Evolutionary conservation across 2,113 vertebrate species (phyloP).

Genomic region (Actenoides hombroni): DNA sequence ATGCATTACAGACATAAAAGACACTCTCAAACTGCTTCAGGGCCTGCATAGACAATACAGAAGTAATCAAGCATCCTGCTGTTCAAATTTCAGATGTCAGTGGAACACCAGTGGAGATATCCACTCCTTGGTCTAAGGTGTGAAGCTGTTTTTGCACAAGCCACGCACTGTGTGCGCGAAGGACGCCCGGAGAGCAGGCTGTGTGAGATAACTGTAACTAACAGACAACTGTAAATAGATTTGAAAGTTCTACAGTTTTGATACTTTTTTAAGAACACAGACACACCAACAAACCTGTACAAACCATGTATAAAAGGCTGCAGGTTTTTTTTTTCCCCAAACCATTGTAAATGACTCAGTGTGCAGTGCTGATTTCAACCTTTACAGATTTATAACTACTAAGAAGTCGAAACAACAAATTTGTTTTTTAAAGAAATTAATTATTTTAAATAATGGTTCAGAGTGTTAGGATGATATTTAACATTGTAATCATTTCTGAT

Average conservation of each 20-base stretch:
- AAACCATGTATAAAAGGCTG: conserved; percentile 63
- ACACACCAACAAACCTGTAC: conserved; percentile 56
- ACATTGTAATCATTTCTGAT: conserved; percentile 57
- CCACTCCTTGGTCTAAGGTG: not conserved
- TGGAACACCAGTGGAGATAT: not conserved
- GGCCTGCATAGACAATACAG: not conserved
- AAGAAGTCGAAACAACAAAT: conserved; percentile 51
- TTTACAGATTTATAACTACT: conserved; percentile 63
- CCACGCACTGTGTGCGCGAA: conserved; percentile 73
- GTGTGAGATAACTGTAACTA: conserved; percentile 71
- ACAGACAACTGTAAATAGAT: conserved; percentile 76
- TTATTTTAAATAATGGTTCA: conserved; percentile 57
- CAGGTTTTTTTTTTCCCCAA: conserved; percentile 25
- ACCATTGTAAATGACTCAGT: conserved; percentile 47
- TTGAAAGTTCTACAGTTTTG: conserved; percentile 78
- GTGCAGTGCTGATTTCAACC: conserved; percentile 62
- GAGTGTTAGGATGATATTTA: conserved; percentile 57
- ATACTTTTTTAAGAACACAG: conserved; percentile 78
- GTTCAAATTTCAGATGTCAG: not conserved
- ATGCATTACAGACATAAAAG: not conserved
- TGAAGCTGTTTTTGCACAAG: conserved; percentile 33
- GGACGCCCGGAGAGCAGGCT: conserved; percentile 50
- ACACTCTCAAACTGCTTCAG: not conserved
- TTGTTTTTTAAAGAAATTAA: conserved; percentile 51
- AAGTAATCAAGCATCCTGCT: conserved; percentile 21